Evolutionary conservation across 1,140 invertebrate genomes (phyloP), one percentile per base, ranked within the genome.

Genomic region (Akabosia matsudoensis): DNA sequence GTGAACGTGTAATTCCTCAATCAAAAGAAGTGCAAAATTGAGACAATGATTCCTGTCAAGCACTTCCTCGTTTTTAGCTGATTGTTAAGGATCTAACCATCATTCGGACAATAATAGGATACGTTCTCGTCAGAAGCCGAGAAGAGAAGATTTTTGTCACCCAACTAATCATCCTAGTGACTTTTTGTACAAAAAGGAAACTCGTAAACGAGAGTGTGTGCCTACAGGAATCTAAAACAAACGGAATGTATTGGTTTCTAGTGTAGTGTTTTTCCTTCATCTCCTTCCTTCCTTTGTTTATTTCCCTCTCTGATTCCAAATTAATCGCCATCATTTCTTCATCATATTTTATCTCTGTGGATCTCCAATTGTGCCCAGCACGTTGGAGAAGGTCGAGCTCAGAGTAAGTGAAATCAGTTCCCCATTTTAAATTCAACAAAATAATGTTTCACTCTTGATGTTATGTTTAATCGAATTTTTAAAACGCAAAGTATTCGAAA

Each of bases 351-450:
- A 45, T 45, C 28, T 30, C 31, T 30, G 61, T 22, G 61, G 61
- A 30, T 28, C 61, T 67, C 61, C 61, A 67, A 67, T 67, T 30
- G 61, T 67, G 61, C 61, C 61, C 24, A 13, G 61, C 61, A 67
- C 61, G 61, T 67, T 67, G 61, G 61, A 67, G 61, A 67, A 67
- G 61, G 61, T 67, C 61, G 61, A 67, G 61, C 28, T 67, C 24
- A 67, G 61, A 67, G 61, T 67, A 67, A 67, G 61, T 67, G 37
- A 45, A 45, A 45, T 45, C 37, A 18, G n/a, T n/a, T n/a, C n/a
- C n/a, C n/a, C n/a, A n/a, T n/a, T n/a, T n/a, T n/a, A n/a, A n/a
- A n/a, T n/a, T n/a, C n/a, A n/a, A n/a, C n/a, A n/a, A n/a, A n/a
- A n/a, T n/a, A n/a, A n/a, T n/a, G n/a, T n/a, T n/a, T n/a, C n/a